Base-by-base conservation (phyloP, 2,888 invertebrate species). In the Clunio marinus region DNA sequence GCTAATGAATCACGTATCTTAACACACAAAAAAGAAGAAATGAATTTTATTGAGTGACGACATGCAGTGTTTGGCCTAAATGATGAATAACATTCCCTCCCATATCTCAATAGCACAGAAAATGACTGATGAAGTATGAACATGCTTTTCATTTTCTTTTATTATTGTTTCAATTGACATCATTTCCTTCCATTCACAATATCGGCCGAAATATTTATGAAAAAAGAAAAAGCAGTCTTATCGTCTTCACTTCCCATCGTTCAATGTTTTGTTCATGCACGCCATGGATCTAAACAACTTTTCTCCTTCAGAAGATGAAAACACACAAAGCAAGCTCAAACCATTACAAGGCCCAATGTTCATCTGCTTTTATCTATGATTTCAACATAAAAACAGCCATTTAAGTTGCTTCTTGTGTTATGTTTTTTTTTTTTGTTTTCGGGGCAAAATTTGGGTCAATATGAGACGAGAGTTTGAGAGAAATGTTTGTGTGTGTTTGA, bases 281-380 rank as follows among this genome's bases (percentile, higher is more conserved):
- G 51, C 51, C 8, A 5, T 17, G 22, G n/a, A 51, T 13, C 35
- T 32, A 5, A 5, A 32, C 35, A 13, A 8, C 5, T 32, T 32
- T 32, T 51, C 51, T 51, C 51, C 51, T 51, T 51, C 51, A 13
- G 10, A n/a, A n/a, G n/a, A 17, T 7, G 2, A 51, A 51, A 17
- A 51, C 51, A 13, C 13, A 51, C 35, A 22, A 51, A 51, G 22
- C 22, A 22, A 51, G 22, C 17, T n/a, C n/a, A n/a, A n/a, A n/a
- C n/a, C n/a, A n/a, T n/a, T n/a, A 51, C 51, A 51, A 51, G 51
- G 51, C 51, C 51, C 51, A 2, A 15, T 20, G 17, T 51, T 22
- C 41, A 41, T 51, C 51, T 51, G 51, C 51, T 57, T 57, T 57
- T 57, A 57, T 57, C 57, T 57, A 57, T 57, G 57, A 57, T 57